phyloP scores from a whole-genome alignment of 2,888 invertebrate genomes.

The Brassicogethes aeneus region DNA sequence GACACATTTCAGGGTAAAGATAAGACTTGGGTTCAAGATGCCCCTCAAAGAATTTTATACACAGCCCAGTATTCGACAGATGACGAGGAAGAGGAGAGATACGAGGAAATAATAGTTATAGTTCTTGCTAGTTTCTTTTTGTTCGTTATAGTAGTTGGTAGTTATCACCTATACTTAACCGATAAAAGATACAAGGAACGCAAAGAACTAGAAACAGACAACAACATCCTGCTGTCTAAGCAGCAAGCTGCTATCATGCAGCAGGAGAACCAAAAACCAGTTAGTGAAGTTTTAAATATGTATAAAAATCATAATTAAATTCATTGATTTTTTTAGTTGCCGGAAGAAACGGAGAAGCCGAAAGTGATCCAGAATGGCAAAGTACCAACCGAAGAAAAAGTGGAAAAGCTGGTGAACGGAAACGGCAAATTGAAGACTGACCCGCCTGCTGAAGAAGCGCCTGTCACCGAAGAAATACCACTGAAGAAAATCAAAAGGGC shows the following conservation, averaged over 20 bases:
- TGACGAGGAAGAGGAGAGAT: slow-evolving; percentile 70
- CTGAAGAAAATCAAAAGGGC: slow-evolving; percentile 22
- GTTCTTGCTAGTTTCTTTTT: slow-evolving; percentile 67
- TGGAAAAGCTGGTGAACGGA: slow-evolving; percentile 15
- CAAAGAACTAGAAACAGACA: slow-evolving; percentile 67
- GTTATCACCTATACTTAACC: slow-evolving; percentile 68
- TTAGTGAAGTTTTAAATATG: slow-evolving; percentile 10
- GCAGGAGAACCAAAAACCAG: slow-evolving; percentile 42
- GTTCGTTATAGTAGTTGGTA: slow-evolving; percentile 55
- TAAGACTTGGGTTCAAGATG: slow-evolving; percentile 77
- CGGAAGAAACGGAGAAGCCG: background rate
- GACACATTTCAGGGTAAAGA: slow-evolving; percentile 62
- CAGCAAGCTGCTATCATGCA: slow-evolving; percentile 62
- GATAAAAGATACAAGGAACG: slow-evolving; percentile 64
- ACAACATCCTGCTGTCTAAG: slow-evolving; percentile 62
- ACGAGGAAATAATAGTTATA: slow-evolving; percentile 69
- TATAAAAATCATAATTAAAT: background rate
- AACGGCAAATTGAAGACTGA: slow-evolving; percentile 14
- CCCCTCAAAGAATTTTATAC: slow-evolving; percentile 67
- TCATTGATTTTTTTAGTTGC: slow-evolving; percentile 1
- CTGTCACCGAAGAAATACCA: slow-evolving; percentile 20
- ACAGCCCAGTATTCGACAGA: slow-evolving; percentile 65
- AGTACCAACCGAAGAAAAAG: slow-evolving; percentile 26
- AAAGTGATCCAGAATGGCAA: slow-evolving; percentile 32
- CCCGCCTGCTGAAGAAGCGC: slow-evolving; percentile 7